Base-by-base conservation (phyloP, 2,888 invertebrate species). In the Trissolcus japonicus region DNA sequence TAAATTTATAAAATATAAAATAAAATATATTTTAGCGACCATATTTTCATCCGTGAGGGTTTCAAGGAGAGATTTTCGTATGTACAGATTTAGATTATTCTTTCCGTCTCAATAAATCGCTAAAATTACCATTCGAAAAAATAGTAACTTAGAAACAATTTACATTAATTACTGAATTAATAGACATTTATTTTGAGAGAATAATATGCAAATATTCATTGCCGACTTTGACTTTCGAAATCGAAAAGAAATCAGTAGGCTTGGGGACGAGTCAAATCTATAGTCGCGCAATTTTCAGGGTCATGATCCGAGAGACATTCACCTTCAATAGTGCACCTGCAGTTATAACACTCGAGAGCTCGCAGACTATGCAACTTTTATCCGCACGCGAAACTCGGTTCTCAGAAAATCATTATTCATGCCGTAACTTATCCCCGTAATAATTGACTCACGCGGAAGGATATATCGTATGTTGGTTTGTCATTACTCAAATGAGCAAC, bases 401-500 rank as follows among this genome's bases (percentile, higher is more conserved):
- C 16, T 71, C 48, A 56, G 62, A 57, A 46, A 48, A 56, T 73
- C 66, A 73, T 66, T 66, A 71, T 76, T 72, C 76, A 56, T 67
- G 76, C 46, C 17, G 71, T 56, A 71, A 76, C 46, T 55, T 66
- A 76, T 76, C 66, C 19, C 13, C n/a, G 71, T 66, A 76, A 76
- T 76, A 62, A 67, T 55, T 59, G 50, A 40, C 60, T 4, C 55
- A 60, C 46, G 40, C 61, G 76, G 63, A 76, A 65, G 68, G 65
- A 72, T 54, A 41, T 41, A 68, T 63, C 68, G 59, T 54, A 53
- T 62, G 57, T 46, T 21, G 46, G 53, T 46, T 76, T 67, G 67
- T 72, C 72, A 77, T 77, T 72, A 72, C 48, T 67, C 63, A 77
- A 77, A 77, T 77, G 63, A 68, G 67, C 43, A 55, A 67, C 48